Percentiles rank a stretch among this genome's conserved stretches.
Evolutionary conservation across 2,113 vertebrate species (phyloP).

Genomic region (Eptesicus fuscus): DNA sequence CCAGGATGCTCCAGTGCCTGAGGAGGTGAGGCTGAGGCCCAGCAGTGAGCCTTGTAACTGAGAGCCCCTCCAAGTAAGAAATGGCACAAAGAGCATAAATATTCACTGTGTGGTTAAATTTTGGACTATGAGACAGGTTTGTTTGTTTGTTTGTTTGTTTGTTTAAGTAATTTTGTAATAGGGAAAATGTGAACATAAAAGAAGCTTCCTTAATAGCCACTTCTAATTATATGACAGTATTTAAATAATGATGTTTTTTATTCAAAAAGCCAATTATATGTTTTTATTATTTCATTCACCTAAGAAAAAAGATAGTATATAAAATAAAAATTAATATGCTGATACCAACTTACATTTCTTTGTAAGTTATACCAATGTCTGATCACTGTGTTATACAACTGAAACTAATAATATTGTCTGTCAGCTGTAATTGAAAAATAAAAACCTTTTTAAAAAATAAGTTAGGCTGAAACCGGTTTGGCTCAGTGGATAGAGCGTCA

Average conservation of each 20-base stretch:
- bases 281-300: constrained; percentile 21
- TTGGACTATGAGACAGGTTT: not conserved
- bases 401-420: not conserved
- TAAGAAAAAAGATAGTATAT: not conserved
- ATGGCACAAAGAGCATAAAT: not conserved
- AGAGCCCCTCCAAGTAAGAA: not conserved
- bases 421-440: not conserved
- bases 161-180: constrained; percentile 25
- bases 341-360: not conserved
- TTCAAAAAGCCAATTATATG: not conserved
- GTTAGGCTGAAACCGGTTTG: not conserved
- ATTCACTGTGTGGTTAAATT: not conserved
- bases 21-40: not conserved
- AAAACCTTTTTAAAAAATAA: not conserved
- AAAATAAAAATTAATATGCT: constrained; percentile 20
- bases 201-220: constrained; percentile 7
- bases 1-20: not conserved
- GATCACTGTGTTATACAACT: not conserved
- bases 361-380: not conserved
- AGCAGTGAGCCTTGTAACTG: not conserved
- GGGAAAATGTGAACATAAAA: constrained; percentile 22
- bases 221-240: constrained; percentile 13
- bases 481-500: too few relatives aligned
- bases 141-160: constrained; percentile 41
- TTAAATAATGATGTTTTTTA: constrained; percentile 31